These are phyloP conservation scores for Enteromius treurensis DNA, from an alignment of 2,797 vertebrate genomes.

Conservation along the genomic window DNA sequence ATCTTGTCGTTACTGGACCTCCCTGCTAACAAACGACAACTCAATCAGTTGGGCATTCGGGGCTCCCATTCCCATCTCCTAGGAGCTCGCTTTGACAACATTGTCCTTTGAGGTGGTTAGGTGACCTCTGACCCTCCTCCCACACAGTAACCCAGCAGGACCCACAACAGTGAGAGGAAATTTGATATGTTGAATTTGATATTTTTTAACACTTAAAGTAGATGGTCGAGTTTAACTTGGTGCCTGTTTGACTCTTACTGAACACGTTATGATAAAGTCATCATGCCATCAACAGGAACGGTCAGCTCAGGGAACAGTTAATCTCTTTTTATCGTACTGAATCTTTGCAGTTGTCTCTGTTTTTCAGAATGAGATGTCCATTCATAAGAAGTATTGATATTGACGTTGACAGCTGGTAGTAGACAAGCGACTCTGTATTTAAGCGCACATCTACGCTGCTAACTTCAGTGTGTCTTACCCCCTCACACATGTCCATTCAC, in stretches of 20 bases:
- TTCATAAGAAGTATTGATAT: conserved; percentile 70
- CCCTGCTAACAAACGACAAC: conserved; percentile 57
- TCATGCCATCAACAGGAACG: not conserved
- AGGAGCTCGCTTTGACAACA: conserved; percentile 60
- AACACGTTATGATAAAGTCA: conserved; percentile 1
- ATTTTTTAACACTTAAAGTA: conserved; percentile 5
- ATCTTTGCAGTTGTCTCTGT: conserved; percentile 43
- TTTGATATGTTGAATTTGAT: conserved; percentile 16
- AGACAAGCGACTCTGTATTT: conserved; percentile 64
- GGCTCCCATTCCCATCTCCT: conserved; percentile 22
- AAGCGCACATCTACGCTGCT: conserved; percentile 55
- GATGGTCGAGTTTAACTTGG: not conserved
- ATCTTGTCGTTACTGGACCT: conserved; percentile 3
- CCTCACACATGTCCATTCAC: conserved; percentile 70
- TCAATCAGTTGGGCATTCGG: conserved; percentile 53
- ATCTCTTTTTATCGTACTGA: conserved; percentile 17
- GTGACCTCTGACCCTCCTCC: conserved; percentile 65
- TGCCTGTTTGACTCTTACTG: not conserved
- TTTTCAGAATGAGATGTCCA: conserved; percentile 55
- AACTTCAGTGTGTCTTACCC: conserved; percentile 35
- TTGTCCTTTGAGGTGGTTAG: conserved; percentile 63
- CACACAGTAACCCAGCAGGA: conserved; percentile 65
- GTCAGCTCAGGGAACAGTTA: conserved; percentile 20
- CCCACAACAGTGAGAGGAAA: conserved; percentile 67
- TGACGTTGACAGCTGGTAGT: conserved; percentile 67